Evolutionary conservation across 2,888 invertebrate species (phyloP).

Genomic region (Cataglyphis altisquamis): DNA sequence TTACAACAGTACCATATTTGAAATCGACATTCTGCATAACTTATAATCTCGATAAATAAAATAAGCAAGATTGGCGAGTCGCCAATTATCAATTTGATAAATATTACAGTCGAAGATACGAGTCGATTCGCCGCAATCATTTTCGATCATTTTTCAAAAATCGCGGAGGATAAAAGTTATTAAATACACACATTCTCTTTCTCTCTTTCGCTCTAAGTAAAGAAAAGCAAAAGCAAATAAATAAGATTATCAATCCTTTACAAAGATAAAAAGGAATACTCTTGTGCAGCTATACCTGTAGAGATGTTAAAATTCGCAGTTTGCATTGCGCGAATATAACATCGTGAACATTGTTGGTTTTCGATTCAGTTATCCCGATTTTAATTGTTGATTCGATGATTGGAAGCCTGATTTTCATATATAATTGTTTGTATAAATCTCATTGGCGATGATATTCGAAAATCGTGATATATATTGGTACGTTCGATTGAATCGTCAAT

Average conservation of each 20-base stretch:
- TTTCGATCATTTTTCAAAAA: not conserved
- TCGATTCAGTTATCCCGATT: not conserved
- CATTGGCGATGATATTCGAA: not conserved
- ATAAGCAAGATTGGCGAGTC: not conserved
- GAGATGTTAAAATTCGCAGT: not conserved
- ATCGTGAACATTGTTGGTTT: not conserved
- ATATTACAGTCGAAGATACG: not conserved
- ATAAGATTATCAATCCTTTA: not conserved
- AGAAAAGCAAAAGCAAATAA: not conserved
- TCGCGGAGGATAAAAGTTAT: not conserved
- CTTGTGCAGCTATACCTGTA: not conserved
- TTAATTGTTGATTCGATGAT: not conserved
- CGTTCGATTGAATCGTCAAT: not conserved
- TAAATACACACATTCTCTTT: not conserved
- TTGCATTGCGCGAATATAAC: not conserved
- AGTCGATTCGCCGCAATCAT: not conserved
- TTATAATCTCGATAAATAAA: not conserved
- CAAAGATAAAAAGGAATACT: not conserved
- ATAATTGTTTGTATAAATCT: not conserved
- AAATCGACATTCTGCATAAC: not conserved
- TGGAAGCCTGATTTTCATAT: not conserved
- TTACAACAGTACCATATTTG: not conserved
- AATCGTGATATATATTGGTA: conserved; percentile 7
- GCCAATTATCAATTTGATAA: conserved; percentile 1
- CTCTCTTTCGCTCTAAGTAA: not conserved